phyloP scores from a whole-genome alignment of 2,113 vertebrate genomes.

The Corythoichthys haematopterus region DNA sequence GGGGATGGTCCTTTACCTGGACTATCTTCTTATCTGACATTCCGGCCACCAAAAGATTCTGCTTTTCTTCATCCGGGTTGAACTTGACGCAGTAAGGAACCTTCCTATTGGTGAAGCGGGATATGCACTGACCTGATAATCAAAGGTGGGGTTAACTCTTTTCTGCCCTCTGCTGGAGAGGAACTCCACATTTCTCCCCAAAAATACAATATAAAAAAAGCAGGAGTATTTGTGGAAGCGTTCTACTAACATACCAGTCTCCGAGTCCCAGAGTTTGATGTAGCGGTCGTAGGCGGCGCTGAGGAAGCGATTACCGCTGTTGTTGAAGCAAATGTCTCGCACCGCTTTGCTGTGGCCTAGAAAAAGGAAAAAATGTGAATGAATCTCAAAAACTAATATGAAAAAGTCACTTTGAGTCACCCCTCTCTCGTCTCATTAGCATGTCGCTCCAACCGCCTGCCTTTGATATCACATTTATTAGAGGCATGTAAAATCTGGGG shows the following conservation, averaged over 20 bases:
- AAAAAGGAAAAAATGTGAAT: constrained; percentile 26
- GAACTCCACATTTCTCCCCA: background rate
- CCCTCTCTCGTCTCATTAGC: background rate
- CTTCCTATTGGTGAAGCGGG: constrained; percentile 94
- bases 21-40: constrained; percentile 99
- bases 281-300: constrained; percentile 95
- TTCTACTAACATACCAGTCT: constrained; percentile 79
- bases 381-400: constrained; percentile 8
- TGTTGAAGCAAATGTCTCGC: constrained; percentile 94
- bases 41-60: constrained; percentile 93
- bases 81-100: constrained; percentile 98
- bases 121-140: constrained; percentile 87
- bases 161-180: constrained; percentile 65
- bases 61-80: constrained; percentile 97
- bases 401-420: constrained; percentile 1
- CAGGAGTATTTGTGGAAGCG: no score
- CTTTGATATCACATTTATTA: constrained; percentile 27
- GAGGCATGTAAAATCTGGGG: constrained; percentile 14
- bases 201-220: background rate
- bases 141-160: constrained; percentile 37
- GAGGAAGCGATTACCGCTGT: constrained; percentile 86
- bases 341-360: constrained; percentile 96
- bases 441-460: constrained; percentile 1
- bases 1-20: constrained; percentile 73
- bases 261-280: constrained; percentile 97